Conservation (phyloP, 2,888 invertebrate genomes). For the Lottia gigantea region DNA sequence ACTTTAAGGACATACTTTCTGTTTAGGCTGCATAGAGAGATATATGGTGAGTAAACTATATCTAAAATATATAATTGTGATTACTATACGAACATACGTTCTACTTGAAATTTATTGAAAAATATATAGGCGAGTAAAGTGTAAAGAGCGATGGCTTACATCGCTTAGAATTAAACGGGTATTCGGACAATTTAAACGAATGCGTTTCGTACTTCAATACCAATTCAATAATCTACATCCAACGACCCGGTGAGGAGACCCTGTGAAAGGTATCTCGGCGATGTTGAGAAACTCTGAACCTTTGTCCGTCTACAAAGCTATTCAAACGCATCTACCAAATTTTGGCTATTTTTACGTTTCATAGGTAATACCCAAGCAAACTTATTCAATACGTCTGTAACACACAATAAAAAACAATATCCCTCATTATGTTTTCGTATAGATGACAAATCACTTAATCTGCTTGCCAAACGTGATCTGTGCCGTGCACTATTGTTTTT, state of each 20-base stretch:
- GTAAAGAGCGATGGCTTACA: no score
- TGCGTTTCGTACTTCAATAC: constrained; percentile 65
- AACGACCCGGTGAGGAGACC: constrained; percentile 11
- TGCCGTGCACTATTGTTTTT: constrained; percentile 28
- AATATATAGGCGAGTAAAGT: no score
- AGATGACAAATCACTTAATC: constrained; percentile 21
- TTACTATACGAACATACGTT: no score
- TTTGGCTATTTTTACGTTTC: constrained; percentile 34
- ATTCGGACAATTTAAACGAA: constrained; percentile 51
- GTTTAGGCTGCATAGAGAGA: no score
- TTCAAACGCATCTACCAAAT: constrained; percentile 31
- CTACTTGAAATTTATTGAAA: no score
- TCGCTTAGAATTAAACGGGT: constrained; percentile 55
- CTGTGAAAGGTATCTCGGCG: constrained; percentile 27
- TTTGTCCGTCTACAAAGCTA: constrained; percentile 34
- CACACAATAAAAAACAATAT: constrained; percentile 38
- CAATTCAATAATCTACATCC: constrained; percentile 58
- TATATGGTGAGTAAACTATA: no score
- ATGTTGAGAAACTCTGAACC: constrained; percentile 41
- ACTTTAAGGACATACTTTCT: no score
- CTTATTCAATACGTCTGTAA: constrained; percentile 46
- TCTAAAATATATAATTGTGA: no score
- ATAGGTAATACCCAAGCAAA: constrained; percentile 42
- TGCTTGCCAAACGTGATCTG: constrained; percentile 45
- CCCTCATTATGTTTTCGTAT: constrained; percentile 33